These are phyloP conservation scores for Anoncus sp. DNA, from an alignment of 2,888 invertebrate genomes.

Conservation along the genomic window DNA sequence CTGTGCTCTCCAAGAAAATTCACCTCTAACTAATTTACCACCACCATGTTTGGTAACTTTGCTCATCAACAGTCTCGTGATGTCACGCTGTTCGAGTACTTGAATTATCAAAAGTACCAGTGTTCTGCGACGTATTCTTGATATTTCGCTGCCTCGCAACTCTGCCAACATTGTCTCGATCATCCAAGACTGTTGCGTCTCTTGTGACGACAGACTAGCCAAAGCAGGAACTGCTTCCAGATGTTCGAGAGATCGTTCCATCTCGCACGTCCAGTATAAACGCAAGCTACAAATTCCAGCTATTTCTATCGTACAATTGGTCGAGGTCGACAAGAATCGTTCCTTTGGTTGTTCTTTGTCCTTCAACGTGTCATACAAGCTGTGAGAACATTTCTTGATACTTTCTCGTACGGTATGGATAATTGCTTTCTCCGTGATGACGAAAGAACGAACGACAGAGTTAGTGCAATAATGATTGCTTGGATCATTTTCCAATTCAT, in stretches of 20 bases:
- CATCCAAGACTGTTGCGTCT: constrained; percentile 65
- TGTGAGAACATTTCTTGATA: constrained; percentile 74
- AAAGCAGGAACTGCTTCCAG: constrained; percentile 66
- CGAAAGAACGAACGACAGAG: constrained; percentile 29
- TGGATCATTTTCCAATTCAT: not conserved
- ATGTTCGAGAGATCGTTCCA: constrained; percentile 83
- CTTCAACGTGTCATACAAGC: constrained; percentile 58
- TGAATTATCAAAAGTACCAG: constrained; percentile 85
- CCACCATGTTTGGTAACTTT: not conserved
- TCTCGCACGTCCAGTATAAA: constrained; percentile 88
- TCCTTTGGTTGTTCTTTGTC: constrained; percentile 69
- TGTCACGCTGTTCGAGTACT: constrained; percentile 84
- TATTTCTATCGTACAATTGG: constrained; percentile 83
- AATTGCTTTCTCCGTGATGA: constrained; percentile 85
- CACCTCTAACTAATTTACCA: constrained; percentile 76
- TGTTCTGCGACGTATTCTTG: constrained; percentile 84
- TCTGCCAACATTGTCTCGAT: constrained; percentile 84
- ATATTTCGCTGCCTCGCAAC: constrained; percentile 85
- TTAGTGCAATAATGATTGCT: no score
- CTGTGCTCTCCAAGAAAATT: constrained; percentile 87
- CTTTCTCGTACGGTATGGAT: constrained; percentile 79
- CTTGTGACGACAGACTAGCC: constrained; percentile 81
- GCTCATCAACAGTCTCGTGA: constrained; percentile 82
- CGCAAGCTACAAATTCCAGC: constrained; percentile 86
- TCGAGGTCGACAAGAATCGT: constrained; percentile 48